A percentile compares a stretch with the other conserved stretches of the same genome.
These are phyloP conservation scores for Gymnobelideus leadbeateri DNA, from an alignment of 2,113 vertebrate genomes.

Conservation along the genomic window DNA sequence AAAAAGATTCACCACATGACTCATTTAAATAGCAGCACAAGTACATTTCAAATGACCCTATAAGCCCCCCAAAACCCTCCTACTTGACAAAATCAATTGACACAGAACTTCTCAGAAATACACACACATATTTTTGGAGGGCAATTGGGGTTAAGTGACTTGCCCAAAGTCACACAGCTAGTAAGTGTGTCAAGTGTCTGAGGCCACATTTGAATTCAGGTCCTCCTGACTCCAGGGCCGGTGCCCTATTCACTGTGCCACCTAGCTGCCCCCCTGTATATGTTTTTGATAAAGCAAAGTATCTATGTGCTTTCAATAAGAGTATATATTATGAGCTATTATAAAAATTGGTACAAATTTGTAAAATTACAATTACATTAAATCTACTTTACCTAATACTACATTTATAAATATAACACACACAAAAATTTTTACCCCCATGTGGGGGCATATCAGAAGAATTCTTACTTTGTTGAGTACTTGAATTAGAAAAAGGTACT, in stretches of 20 bases:
- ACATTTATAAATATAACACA: constrained; percentile 54
- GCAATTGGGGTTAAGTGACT: no score
- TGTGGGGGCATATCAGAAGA: constrained; percentile 32
- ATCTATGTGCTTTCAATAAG: not conserved
- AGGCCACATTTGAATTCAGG: no score
- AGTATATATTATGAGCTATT: not conserved
- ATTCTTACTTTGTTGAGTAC: constrained; percentile 58
- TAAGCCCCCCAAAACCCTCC: not conserved
- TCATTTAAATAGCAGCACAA: not conserved
- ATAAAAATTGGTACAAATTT: not conserved
- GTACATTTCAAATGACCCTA: not conserved
- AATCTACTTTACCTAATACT: not conserved
- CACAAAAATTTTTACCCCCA: constrained; percentile 46
- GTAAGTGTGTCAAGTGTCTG: no score
- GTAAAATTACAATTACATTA: not conserved
- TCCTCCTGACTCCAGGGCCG: no score
- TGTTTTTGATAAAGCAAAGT: not conserved
- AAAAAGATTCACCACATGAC: not conserved
- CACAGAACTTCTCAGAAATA: not conserved
- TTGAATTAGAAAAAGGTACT: constrained; percentile 39
- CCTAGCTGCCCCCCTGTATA: no score
- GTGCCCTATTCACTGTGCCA: no score
- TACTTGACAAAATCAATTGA: not conserved
- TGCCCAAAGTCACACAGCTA: no score
- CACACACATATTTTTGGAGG: no score